These are phyloP conservation scores for Nineta flava DNA, from an alignment of 2,888 invertebrate species.

Conservation along the genomic window DNA sequence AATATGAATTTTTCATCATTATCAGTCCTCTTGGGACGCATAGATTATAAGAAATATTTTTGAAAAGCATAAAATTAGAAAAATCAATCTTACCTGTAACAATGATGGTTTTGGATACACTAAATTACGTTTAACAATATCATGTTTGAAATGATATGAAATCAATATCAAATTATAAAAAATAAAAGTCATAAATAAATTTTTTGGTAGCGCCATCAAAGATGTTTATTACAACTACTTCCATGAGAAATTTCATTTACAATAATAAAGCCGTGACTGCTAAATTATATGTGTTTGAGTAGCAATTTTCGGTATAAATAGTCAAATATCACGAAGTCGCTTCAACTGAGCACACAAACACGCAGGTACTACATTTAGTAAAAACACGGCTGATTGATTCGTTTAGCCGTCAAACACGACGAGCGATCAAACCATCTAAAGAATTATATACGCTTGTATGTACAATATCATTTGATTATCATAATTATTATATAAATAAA, in stretches of 20 bases:
- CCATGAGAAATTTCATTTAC: constrained; percentile 8
- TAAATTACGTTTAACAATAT: neutral
- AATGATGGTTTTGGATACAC: constrained; percentile 7
- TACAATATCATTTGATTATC: too few relatives aligned
- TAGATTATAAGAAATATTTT: too few relatives aligned
- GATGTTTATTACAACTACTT: constrained; percentile 8
- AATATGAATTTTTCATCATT: too few relatives aligned
- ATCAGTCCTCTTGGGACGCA: too few relatives aligned
- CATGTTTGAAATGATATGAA: neutral
- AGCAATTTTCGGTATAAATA: constrained; percentile 8
- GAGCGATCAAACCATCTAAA: too few relatives aligned
- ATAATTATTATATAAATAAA: too few relatives aligned
- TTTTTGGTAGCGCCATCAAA: constrained; percentile 7
- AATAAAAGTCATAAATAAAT: neutral
- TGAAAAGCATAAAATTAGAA: neutral
- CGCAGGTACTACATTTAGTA: neutral
- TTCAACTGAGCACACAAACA: constrained; percentile 3
- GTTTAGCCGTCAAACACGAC: too few relatives aligned
- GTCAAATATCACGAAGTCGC: constrained; percentile 7
- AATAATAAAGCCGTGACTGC: constrained; percentile 8
- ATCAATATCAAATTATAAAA: neutral
- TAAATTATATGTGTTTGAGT: constrained; percentile 8
- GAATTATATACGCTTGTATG: too few relatives aligned
- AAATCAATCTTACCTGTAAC: constrained; percentile 5
- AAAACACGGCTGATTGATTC: neutral